A percentile compares a stretch with the other conserved stretches of the same genome.
Evolutionary conservation across 1,140 invertebrate species (phyloP).

Genomic region (Sycophila sp.): DNA sequence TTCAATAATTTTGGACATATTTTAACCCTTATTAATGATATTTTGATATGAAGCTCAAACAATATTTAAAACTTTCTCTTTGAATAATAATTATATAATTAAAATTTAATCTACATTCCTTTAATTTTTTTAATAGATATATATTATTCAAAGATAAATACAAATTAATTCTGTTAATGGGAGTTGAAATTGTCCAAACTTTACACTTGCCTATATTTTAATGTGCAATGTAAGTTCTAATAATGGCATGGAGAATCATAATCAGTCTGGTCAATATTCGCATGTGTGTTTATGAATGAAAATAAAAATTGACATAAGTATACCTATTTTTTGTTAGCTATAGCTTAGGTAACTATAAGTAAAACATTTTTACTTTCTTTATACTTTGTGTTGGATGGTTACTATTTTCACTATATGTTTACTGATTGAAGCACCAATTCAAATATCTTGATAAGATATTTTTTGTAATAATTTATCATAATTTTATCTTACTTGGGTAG

Average conservation of each 20-base stretch:
- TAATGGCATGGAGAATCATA: not conserved
- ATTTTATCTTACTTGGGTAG: not conserved
- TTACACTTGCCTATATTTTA: constrained; percentile 23
- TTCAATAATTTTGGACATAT: constrained; percentile 6
- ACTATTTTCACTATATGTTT: not conserved
- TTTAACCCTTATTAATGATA: constrained; percentile 19
- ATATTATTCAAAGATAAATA: constrained; percentile 17
- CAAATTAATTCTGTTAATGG: constrained; percentile 6
- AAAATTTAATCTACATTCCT: constrained; percentile 19
- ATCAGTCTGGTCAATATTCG: not conserved
- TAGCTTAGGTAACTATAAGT: not conserved
- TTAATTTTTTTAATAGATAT: constrained; percentile 2
- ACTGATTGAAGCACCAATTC: not conserved
- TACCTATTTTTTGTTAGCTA: not conserved
- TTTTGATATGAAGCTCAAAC: not conserved
- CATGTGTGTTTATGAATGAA: constrained; percentile 12
- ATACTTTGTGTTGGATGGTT: not conserved
- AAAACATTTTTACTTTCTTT: not conserved
- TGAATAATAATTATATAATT: constrained; percentile 25
- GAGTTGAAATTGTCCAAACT: constrained; percentile 20
- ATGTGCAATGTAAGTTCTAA: constrained; percentile 8
- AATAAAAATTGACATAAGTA: constrained; percentile 1
- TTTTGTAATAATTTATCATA: not conserved
- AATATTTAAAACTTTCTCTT: constrained; percentile 16
- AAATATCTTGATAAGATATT: not conserved